A percentile compares a stretch with the other conserved stretches of the same genome.
Evolutionary conservation across 1,140 invertebrate species (phyloP).

Genomic region (Platorchestia sp.): DNA sequence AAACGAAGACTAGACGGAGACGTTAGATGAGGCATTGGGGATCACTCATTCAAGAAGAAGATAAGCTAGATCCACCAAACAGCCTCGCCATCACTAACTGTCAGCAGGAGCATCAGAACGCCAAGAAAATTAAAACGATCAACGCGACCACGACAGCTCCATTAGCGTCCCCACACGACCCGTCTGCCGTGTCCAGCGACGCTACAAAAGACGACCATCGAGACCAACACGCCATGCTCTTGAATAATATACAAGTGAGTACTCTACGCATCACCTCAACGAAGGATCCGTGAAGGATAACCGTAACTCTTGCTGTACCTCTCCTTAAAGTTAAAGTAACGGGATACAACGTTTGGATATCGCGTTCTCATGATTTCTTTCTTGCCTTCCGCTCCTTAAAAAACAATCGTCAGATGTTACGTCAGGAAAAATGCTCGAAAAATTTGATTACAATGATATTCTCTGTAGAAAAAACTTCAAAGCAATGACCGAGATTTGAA

Average conservation of each 20-base stretch:
- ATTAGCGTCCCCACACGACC: background rate
- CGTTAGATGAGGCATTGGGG: background rate
- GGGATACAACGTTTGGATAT: background rate
- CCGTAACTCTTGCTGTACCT: background rate
- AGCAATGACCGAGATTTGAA: background rate
- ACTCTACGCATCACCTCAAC: background rate
- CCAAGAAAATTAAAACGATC: background rate
- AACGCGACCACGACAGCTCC: background rate
- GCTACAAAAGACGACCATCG: background rate
- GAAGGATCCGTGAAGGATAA: background rate
- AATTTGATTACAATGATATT: background rate
- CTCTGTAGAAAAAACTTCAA: background rate
- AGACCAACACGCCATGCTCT: background rate
- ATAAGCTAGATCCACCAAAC: background rate
- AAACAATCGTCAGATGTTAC: background rate
- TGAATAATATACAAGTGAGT: background rate
- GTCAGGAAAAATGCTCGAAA: background rate
- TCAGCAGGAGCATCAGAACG: background rate
- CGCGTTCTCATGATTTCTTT: background rate
- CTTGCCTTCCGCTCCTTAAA: background rate
- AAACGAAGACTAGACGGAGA: background rate
- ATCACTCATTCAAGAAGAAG: background rate
- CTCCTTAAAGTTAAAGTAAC: background rate
- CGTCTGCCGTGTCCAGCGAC: background rate
- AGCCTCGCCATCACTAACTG: background rate